Conservation (phyloP, 1,140 invertebrate species). For the Apis florea region DNA sequence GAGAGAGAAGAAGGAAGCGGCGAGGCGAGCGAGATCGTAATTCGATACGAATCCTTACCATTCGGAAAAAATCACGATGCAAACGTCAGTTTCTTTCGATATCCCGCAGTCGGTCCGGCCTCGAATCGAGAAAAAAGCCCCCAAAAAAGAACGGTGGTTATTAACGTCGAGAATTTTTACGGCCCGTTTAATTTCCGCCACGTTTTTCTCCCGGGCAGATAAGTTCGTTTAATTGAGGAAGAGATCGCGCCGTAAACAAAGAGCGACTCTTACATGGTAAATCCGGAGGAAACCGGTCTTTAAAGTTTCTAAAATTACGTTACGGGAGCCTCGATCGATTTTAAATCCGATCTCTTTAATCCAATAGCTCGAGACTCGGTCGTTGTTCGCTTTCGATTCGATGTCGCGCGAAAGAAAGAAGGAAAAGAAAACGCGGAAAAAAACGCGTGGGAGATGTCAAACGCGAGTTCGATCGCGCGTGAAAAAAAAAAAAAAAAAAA, state of each 20-base stretch:
- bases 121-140: slow-evolving; percentile 21
- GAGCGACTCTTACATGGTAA: slow-evolving; percentile 18
- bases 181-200: slow-evolving; percentile 56
- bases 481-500: neutral
- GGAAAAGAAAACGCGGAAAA: neutral
- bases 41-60: slow-evolving; percentile 34
- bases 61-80: slow-evolving; percentile 13
- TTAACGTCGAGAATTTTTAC: slow-evolving; percentile 61
- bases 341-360: neutral
- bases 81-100: slow-evolving; percentile 5
- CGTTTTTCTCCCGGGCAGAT: slow-evolving; percentile 12
- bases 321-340: neutral
- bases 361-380: too few relatives aligned
- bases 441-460: neutral
- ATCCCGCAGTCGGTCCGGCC: slow-evolving; percentile 27
- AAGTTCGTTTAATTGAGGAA: slow-evolving; percentile 59
- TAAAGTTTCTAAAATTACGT: slow-evolving; percentile 41
- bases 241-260: slow-evolving; percentile 57
- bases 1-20: neutral
- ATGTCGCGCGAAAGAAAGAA: too few relatives aligned
- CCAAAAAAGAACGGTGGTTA: slow-evolving; percentile 64
- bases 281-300: slow-evolving; percentile 53
- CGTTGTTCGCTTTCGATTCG: too few relatives aligned
- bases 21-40: slow-evolving; percentile 58
- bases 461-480: neutral